phyloP scores from a whole-genome alignment of 2,113 vertebrate species.

The Egretta garzetta region DNA sequence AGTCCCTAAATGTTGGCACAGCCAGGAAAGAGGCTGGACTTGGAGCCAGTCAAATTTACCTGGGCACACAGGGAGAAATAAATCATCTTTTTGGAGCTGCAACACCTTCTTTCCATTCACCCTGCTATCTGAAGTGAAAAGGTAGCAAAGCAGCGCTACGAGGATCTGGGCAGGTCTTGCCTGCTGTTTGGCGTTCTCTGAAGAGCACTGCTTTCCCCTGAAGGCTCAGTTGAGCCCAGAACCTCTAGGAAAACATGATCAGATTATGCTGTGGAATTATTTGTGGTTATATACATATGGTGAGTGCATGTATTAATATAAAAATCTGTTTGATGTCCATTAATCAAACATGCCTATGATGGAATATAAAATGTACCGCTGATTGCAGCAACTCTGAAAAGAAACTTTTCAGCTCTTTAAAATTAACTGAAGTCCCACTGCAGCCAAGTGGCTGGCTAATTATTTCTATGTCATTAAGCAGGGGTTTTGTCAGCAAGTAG shows the following conservation, averaged over 20 bases:
- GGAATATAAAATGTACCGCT: neutral
- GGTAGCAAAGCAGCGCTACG: accelerated
- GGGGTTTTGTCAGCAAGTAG: neutral
- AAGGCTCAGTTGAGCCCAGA: neutral
- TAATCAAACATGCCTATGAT: neutral
- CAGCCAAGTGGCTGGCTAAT: neutral
- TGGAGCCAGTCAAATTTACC: neutral
- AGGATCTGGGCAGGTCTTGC: neutral
- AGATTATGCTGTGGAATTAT: neutral
- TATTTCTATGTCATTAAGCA: constrained; percentile 1
- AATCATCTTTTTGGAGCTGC: neutral
- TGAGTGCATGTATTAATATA: neutral
- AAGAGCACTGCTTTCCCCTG: neutral
- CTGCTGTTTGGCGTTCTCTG: accelerated
- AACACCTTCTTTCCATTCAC: neutral
- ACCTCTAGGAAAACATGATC: neutral
- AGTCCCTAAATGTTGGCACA: neutral
- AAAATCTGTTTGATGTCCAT: neutral
- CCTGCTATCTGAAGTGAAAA: neutral
- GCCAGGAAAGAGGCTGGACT: neutral
- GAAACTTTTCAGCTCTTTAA: neutral
- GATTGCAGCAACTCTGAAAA: neutral
- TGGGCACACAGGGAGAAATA: neutral
- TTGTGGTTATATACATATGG: neutral
- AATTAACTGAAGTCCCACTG: neutral